Conservation (phyloP, 2,797 vertebrate species). For the Emydoidea blandingii region DNA sequence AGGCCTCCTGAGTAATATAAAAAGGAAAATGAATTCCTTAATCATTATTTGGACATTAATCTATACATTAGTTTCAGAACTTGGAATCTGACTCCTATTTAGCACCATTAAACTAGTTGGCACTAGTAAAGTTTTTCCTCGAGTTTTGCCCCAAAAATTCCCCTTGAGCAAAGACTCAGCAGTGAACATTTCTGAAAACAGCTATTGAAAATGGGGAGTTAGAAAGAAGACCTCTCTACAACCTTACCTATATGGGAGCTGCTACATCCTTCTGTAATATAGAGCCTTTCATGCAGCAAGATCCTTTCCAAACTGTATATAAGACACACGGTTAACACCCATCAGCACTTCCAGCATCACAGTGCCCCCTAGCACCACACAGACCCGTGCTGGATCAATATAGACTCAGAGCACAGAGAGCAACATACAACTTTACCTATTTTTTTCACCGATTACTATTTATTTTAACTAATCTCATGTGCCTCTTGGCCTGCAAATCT, state of each 20-base stretch:
- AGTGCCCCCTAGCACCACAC: background rate
- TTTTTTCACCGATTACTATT: background rate
- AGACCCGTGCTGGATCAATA: background rate
- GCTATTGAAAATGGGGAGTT: background rate
- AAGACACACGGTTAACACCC: background rate
- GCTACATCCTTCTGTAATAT: background rate
- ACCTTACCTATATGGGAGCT: background rate
- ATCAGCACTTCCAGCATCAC: background rate
- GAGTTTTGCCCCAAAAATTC: background rate
- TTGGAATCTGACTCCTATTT: background rate
- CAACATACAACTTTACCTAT: background rate
- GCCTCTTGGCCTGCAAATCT: background rate
- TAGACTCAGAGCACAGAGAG: background rate
- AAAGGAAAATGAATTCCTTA: background rate
- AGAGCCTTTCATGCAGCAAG: background rate
- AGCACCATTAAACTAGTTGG: background rate
- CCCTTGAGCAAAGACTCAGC: background rate
- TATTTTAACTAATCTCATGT: background rate
- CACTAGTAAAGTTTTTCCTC: background rate
- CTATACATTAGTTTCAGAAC: background rate
- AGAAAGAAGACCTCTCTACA: background rate
- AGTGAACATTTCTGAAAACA: background rate
- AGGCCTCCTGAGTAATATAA: background rate
- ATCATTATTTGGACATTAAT: background rate
- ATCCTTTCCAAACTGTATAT: background rate